Evolutionary conservation across 2,797 vertebrate species (phyloP), one percentile per base, ranked within the genome.

Genomic region (Eulemur coronatus): DNA sequence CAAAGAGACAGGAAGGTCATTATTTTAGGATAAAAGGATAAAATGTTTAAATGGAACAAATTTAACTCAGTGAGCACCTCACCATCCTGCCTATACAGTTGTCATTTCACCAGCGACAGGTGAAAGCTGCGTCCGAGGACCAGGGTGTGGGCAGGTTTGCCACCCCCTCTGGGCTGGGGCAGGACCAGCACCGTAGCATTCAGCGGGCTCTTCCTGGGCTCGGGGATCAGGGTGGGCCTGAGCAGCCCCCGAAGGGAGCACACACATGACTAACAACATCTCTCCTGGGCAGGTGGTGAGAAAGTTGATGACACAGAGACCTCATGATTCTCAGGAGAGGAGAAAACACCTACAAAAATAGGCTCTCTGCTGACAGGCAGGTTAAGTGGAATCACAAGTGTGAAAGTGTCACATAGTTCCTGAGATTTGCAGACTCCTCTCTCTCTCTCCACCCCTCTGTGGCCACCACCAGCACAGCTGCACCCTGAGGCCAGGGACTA

Each of bases 341-440:
- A 76, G 52, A 84, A 84, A 89, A 96, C 94, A 82, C 94, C 65
- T 95, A 80, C 38, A 84, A 72, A 97, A 97, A 97, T 97, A 97
- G 92, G 18, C 41, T 81, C 1, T 79, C 48, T 14, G 78, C 59
- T 24, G 38, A 46, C 26, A 11, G 5, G 10, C 3, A 0, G 89
- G 65, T 24, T 41, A 35, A 35, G 92, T 41, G 78, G 78, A 41
- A 26, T 61, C 28, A 41, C 0, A 24, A 52, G 78, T 55, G 30
- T 2, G 30, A 5, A 72, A 6, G 82, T 33, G 57, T 63, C 46
- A 43, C 79, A n/a, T 1, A 14, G 43, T n/a, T 50, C 80, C 50
- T 0, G 30, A 84, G 87, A 46, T 18, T 55, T 11, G 17, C 7
- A 1, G 14, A 14, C 48, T 67, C 11, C 20, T 30, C 15, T 65